Evolutionary conservation across 2,113 vertebrate genomes (phyloP), one percentile per base, ranked within the genome.

Genomic region (Laterallus jamaicensis): DNA sequence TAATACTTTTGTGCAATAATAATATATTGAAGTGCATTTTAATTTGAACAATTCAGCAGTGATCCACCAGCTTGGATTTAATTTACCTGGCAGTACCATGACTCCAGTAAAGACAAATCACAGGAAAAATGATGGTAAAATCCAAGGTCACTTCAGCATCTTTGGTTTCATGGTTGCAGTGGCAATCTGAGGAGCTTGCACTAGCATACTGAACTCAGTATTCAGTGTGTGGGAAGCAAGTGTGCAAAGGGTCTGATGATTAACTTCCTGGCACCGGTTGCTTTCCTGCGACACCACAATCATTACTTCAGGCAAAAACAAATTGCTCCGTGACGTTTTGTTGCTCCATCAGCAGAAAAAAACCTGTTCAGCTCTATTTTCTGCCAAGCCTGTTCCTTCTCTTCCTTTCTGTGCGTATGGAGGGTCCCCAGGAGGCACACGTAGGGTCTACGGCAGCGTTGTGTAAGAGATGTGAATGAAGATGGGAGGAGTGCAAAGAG

Each of bases 261-360:
- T 89, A 94, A 84, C 62, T 91, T 91, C 47, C 88, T 94, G 96
- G 92, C 86, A 96, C 54, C 39, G 42, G 62, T 60, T 92, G 40
- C 80, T 90, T 84, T 71, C 54, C 69, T 96, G 83, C 0, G 8
- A 92, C 90, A 91, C 55, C 2, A 22, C 83, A 94, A 85, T 94
- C 32, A 50, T 94, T 91, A 87, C 91, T 93, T 82, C 77, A 91
- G 93, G 93, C 90, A 93, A 93, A 94, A 96, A 1, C 86, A 95
- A 93, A 94, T 92, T 1, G 1, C 47, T 86, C 32, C 1, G 3
- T 84, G 86, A 89, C 8, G 12, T 86, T 95, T 74, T 47, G 66
- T 95, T 97, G 88, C 93, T 96, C 96, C 93, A 92, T 93, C 77
- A n/a, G 69, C 82, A 91, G 58, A 83, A 94, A 81, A 77, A 79